Percentiles rank a stretch among this genome's conserved stretches.
Conservation (phyloP, 2,797 vertebrate species). For the Trichosurus vulpecula region DNA sequence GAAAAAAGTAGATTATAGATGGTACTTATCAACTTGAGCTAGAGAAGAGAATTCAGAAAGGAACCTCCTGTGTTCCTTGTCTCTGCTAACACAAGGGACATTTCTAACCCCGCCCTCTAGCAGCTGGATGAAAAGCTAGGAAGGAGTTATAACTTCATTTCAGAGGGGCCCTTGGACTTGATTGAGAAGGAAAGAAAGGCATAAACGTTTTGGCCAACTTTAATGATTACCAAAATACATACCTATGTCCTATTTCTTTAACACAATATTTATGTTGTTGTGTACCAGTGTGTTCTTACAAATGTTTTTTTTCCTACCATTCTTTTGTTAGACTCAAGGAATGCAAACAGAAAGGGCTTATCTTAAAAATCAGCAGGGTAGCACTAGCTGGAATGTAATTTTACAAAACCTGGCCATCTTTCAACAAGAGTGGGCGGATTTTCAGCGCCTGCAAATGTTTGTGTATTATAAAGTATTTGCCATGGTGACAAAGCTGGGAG, state of each 20-base stretch:
- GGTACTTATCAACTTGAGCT: slow-evolving; percentile 57
- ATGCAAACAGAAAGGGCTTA: slow-evolving; percentile 85
- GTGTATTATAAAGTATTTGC: slow-evolving; percentile 90
- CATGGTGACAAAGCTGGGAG: slow-evolving; percentile 90
- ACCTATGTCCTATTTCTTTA: slow-evolving; percentile 39
- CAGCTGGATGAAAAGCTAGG: slow-evolving; percentile 77
- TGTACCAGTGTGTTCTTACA: slow-evolving; percentile 47
- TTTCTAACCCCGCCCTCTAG: slow-evolving; percentile 72
- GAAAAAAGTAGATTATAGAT: slow-evolving; percentile 63
- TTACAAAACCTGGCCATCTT: slow-evolving; percentile 89
- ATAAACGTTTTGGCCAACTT: slow-evolving; percentile 40
- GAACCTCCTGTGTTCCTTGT: slow-evolving; percentile 61
- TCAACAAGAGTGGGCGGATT: slow-evolving; percentile 90
- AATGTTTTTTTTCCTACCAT: slow-evolving; percentile 77
- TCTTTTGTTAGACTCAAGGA: slow-evolving; percentile 84
- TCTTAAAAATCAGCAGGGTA: slow-evolving; percentile 87
- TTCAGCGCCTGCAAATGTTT: slow-evolving; percentile 89
- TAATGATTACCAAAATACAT: slow-evolving; percentile 71
- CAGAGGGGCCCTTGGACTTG: slow-evolving; percentile 15
- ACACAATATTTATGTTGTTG: slow-evolving; percentile 44
- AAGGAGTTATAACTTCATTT: slow-evolving; percentile 66
- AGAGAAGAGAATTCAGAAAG: slow-evolving; percentile 68
- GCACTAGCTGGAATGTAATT: slow-evolving; percentile 86
- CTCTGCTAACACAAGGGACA: slow-evolving; percentile 61
- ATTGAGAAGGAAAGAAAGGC: slow-evolving; percentile 32